Percentiles rank a stretch among this genome's conserved stretches.
Conservation (phyloP, 2,888 invertebrate species). For the Drosophila multiciliata region DNA sequence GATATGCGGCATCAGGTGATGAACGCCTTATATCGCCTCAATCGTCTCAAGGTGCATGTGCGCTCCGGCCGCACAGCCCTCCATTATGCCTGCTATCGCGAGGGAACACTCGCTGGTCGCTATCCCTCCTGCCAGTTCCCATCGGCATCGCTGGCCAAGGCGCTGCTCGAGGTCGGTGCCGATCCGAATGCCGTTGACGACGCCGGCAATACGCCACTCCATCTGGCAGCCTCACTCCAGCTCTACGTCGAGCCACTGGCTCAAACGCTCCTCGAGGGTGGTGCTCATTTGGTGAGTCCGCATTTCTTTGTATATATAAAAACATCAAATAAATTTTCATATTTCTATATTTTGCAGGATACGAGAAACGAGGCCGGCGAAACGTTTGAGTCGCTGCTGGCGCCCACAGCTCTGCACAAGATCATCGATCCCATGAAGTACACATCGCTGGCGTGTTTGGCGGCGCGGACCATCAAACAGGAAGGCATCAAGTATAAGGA, state of each 20-base stretch:
- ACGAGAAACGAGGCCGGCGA: conserved; percentile 91
- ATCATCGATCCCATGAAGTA: conserved; percentile 91
- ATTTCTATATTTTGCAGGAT: conserved; percentile 72
- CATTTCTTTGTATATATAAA: not conserved
- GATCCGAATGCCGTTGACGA: conserved; percentile 92
- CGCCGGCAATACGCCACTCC: conserved; percentile 94
- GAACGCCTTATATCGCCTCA: conserved; percentile 90
- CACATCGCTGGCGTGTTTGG: conserved; percentile 93
- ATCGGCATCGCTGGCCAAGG: conserved; percentile 89
- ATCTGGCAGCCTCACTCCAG: conserved; percentile 91
- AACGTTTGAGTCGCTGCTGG: conserved; percentile 90
- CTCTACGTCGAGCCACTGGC: conserved; percentile 91
- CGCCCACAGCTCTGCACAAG: conserved; percentile 88
- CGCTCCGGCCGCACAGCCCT: conserved; percentile 89
- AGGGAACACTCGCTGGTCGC: conserved; percentile 89
- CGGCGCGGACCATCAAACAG: conserved; percentile 92
- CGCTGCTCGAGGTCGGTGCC: conserved; percentile 93
- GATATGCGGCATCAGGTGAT: conserved; percentile 88
- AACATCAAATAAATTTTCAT: not conserved
- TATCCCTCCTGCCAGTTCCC: conserved; percentile 90
- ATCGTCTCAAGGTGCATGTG: conserved; percentile 89
- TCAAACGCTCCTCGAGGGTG: conserved; percentile 90
- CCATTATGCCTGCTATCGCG: conserved; percentile 94
- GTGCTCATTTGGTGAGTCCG: conserved; percentile 87
- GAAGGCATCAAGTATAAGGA: conserved; percentile 88